Percentiles rank a stretch among this genome's conserved stretches.
Evolutionary conservation across 2,888 invertebrate genomes (phyloP).

Genomic region (Tromatobia lineatoria): DNA sequence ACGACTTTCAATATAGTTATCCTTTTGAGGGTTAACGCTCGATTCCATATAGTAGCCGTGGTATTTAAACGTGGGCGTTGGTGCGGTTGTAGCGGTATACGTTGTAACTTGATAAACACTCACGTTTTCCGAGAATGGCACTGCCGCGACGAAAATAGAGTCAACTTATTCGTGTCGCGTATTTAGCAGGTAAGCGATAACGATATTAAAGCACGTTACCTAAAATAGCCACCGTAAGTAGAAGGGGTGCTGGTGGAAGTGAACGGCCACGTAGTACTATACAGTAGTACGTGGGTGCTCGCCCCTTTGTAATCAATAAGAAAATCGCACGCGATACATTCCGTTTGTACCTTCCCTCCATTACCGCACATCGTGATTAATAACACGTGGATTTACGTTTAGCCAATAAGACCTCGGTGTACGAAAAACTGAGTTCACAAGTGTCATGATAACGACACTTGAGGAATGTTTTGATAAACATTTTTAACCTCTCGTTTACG

Average conservation of each 20-base stretch:
- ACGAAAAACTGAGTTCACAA: not conserved
- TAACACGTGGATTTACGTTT: not conserved
- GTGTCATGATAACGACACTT: not conserved
- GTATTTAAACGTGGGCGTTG: constrained; percentile 30
- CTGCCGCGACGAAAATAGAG: constrained; percentile 58
- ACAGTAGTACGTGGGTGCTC: constrained; percentile 48
- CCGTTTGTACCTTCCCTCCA: constrained; percentile 31
- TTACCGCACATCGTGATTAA: constrained; percentile 27
- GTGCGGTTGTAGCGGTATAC: constrained; percentile 23
- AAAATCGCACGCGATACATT: constrained; percentile 61
- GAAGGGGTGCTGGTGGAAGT: constrained; percentile 3
- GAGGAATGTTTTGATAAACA: no score
- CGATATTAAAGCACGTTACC: constrained; percentile 55
- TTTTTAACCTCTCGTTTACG: no score
- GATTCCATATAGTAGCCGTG: not conserved
- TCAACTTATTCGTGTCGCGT: constrained; percentile 54
- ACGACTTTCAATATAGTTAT: not conserved
- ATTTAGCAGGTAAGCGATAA: constrained; percentile 64
- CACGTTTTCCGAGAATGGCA: constrained; percentile 46
- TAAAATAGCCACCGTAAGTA: constrained; percentile 40
- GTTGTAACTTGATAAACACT: constrained; percentile 44
- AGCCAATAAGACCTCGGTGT: not conserved
- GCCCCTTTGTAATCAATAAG: constrained; percentile 61
- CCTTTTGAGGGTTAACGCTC: constrained; percentile 46
- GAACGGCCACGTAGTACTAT: constrained; percentile 15